phyloP scores from a whole-genome alignment of 2,888 invertebrate species.

The Hoplodrina blanda region DNA sequence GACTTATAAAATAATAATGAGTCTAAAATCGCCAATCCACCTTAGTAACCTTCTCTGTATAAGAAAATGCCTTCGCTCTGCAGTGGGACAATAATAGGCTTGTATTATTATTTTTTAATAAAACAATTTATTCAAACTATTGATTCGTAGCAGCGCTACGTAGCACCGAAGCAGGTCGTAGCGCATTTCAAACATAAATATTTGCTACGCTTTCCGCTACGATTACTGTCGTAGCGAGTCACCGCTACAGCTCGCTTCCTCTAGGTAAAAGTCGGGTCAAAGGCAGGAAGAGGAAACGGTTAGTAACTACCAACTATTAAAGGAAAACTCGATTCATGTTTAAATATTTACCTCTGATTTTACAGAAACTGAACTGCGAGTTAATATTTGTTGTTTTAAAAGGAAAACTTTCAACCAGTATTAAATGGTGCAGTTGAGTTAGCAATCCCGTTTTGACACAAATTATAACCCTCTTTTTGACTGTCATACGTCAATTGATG shows the following conservation, averaged over 20 bases:
- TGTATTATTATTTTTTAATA: no score
- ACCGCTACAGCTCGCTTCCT: conserved; percentile 58
- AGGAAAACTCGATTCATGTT: conserved; percentile 60
- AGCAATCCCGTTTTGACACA: no score
- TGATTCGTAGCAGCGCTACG: conserved; percentile 52
- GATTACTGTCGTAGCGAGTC: conserved; percentile 55
- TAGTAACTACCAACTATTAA: conserved; percentile 54
- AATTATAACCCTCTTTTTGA: no score
- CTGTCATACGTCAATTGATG: no score
- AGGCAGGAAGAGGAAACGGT: conserved; percentile 68
- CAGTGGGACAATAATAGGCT: no score
- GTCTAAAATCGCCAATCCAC: no score
- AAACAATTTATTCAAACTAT: conserved; percentile 6
- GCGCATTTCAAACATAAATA: conserved; percentile 60
- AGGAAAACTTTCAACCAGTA: conserved; percentile 5
- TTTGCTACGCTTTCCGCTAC: conserved; percentile 63
- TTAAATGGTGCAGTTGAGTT: not conserved
- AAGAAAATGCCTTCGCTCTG: no score
- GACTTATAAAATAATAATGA: no score
- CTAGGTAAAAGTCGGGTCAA: conserved; percentile 64
- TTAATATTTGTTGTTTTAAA: conserved; percentile 12
- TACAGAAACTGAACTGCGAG: conserved; percentile 29
- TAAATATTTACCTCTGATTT: conserved; percentile 48
- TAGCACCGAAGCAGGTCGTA: conserved; percentile 50
- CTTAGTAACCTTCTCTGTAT: no score